Percentiles rank a stretch among this genome's conserved stretches.
Conservation (phyloP, 2,888 invertebrate species). For the Pteria penguin region DNA sequence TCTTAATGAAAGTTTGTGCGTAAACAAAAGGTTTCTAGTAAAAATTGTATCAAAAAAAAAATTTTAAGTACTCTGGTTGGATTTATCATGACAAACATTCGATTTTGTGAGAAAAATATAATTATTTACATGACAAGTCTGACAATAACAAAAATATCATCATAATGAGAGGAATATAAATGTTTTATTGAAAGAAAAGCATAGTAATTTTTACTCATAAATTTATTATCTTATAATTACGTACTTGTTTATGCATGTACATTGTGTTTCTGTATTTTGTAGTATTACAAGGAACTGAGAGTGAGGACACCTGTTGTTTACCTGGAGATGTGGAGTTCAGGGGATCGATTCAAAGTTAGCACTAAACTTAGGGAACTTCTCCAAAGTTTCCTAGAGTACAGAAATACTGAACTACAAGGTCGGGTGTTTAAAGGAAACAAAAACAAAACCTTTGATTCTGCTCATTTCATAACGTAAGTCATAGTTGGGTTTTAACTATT, state of each 20-base stretch:
- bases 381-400: conserved; percentile 95
- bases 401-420: conserved; percentile 90
- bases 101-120: too few species aligned
- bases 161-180: too few species aligned
- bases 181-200: too few species aligned
- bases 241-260: background rate
- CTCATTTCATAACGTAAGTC: conserved; percentile 93
- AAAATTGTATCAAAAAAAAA: too few species aligned
- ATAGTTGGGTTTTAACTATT: too few species aligned
- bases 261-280: conserved; percentile 66
- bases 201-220: too few species aligned
- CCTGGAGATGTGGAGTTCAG: conserved; percentile 97
- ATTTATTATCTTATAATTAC: background rate
- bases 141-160: too few species aligned
- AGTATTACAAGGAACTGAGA: conserved; percentile 96
- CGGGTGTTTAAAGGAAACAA: background rate
- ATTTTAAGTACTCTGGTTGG: too few species aligned
- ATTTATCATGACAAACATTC: too few species aligned
- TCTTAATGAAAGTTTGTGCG: too few species aligned
- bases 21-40: too few species aligned
- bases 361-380: conserved; percentile 94
- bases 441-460: conserved; percentile 91
- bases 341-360: conserved; percentile 89
- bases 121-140: too few species aligned
- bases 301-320: conserved; percentile 97